Percentiles rank a stretch among this genome's conserved stretches.
Conservation (phyloP, 2,113 vertebrate genomes). For the Drymodes brunneopygia region DNA sequence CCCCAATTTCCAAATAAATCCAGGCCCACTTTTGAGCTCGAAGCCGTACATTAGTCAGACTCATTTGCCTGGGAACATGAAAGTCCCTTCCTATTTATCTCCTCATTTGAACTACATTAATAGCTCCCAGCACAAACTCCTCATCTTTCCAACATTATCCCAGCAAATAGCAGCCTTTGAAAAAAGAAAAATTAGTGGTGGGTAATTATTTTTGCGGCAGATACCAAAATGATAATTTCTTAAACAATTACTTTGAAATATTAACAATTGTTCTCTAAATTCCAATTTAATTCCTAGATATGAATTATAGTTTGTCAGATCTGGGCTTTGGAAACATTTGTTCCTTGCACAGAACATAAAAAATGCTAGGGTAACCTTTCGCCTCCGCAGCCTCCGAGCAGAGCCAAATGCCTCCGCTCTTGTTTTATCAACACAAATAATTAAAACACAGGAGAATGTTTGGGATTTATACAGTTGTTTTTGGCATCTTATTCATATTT, state of each 20-base stretch:
- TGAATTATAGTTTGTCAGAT: constrained; percentile 58
- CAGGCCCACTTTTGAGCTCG: not conserved
- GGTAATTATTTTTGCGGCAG: constrained; percentile 56
- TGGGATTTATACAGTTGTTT: constrained; percentile 32
- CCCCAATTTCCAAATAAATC: not conserved
- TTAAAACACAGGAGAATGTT: constrained; percentile 57
- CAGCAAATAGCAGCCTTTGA: constrained; percentile 39
- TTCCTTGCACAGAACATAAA: constrained; percentile 31
- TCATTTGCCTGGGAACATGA: constrained; percentile 42
- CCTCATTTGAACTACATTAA: constrained; percentile 45
- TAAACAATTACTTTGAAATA: constrained; percentile 63
- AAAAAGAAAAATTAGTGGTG: constrained; percentile 46
- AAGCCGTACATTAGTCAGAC: not conserved
- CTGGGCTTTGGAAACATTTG: constrained; percentile 30
- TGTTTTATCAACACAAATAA: constrained; percentile 52
- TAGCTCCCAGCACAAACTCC: constrained; percentile 38
- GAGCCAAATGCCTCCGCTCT: not conserved
- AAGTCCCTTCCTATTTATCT: constrained; percentile 53
- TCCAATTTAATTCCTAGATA: constrained; percentile 41
- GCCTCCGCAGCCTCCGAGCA: not conserved
- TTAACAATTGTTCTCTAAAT: constrained; percentile 58
- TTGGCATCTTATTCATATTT: constrained; percentile 59
- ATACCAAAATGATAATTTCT: constrained; percentile 60
- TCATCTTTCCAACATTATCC: constrained; percentile 7
- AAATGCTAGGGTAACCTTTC: constrained; percentile 24